Conservation (phyloP, 2,113 vertebrate genomes). For the Aspiorhynchus laticeps region DNA sequence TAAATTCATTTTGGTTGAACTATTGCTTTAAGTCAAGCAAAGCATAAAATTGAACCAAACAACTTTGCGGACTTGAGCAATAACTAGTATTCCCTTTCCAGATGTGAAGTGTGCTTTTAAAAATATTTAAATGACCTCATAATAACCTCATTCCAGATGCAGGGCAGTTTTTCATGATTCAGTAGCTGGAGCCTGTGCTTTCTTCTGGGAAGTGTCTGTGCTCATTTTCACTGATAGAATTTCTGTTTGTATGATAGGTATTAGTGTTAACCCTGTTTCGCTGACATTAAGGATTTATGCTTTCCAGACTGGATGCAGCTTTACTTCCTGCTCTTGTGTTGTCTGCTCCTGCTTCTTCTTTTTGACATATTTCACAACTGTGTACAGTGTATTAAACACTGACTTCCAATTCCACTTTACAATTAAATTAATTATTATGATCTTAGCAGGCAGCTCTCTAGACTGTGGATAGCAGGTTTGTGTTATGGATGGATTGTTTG, state of each 20-base stretch:
- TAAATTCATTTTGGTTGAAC: too few species aligned
- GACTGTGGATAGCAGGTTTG: background rate
- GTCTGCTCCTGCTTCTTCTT: background rate
- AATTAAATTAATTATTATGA: slow-evolving; percentile 5
- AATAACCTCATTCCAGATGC: background rate
- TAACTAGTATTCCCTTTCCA: background rate
- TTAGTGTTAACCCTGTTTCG: slow-evolving; percentile 16
- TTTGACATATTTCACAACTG: slow-evolving; percentile 2
- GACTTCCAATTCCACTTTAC: slow-evolving; percentile 16
- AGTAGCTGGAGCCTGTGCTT: background rate
- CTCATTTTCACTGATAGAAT: slow-evolving; percentile 25
- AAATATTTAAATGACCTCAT: background rate
- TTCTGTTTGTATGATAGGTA: slow-evolving; percentile 22
- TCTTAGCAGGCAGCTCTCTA: background rate
- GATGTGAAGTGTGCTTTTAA: background rate
- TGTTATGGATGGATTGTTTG: slow-evolving; percentile 3
- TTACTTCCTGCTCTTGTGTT: background rate
- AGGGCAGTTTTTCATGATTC: background rate
- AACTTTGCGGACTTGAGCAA: slow-evolving; percentile 1
- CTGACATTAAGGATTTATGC: slow-evolving; percentile 14
- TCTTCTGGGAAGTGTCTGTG: slow-evolving; percentile 9
- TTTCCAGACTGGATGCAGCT: background rate
- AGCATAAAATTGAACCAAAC: slow-evolving; percentile 23
- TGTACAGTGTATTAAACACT: slow-evolving; percentile 1
- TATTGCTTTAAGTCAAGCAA: too few species aligned